Percentiles rank a stretch among this genome's conserved stretches.
Evolutionary conservation across 2,888 invertebrate genomes (phyloP).

Genomic region (Cephonodes hylas): DNA sequence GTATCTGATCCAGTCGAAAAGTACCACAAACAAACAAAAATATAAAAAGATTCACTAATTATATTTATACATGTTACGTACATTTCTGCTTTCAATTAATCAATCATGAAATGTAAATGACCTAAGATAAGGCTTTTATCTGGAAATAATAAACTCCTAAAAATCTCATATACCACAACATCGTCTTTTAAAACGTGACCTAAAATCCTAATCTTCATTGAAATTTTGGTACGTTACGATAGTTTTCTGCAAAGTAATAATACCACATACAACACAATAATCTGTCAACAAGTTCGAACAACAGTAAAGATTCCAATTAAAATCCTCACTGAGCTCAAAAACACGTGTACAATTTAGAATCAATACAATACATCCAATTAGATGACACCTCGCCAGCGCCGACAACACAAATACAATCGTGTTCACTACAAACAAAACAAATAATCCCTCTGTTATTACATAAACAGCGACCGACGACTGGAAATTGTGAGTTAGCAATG

Average conservation of each 20-base stretch:
- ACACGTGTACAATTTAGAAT: background rate
- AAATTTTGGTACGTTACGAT: background rate
- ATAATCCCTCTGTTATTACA: background rate
- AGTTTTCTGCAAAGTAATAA: background rate
- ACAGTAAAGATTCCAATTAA: background rate
- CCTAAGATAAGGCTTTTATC: no score
- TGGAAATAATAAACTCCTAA: no score
- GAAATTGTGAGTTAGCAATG: background rate
- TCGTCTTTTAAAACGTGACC: no score
- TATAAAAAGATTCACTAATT: no score
- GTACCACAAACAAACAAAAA: no score
- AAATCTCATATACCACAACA: no score
- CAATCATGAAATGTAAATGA: no score
- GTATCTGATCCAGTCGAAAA: no score
- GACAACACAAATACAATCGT: background rate
- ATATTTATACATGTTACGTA: no score
- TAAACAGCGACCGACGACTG: background rate
- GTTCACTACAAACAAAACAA: constrained; percentile 1
- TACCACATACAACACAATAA: no score
- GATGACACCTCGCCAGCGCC: background rate
- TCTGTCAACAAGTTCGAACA: background rate
- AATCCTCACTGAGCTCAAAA: background rate
- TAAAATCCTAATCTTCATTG: no score
- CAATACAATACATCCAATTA: background rate
- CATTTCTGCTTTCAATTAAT: no score